A percentile compares a stretch with the other conserved stretches of the same genome.
These are phyloP conservation scores for Oryctes rhinoceros DNA, from an alignment of 1,140 invertebrate species.

Conservation along the genomic window DNA sequence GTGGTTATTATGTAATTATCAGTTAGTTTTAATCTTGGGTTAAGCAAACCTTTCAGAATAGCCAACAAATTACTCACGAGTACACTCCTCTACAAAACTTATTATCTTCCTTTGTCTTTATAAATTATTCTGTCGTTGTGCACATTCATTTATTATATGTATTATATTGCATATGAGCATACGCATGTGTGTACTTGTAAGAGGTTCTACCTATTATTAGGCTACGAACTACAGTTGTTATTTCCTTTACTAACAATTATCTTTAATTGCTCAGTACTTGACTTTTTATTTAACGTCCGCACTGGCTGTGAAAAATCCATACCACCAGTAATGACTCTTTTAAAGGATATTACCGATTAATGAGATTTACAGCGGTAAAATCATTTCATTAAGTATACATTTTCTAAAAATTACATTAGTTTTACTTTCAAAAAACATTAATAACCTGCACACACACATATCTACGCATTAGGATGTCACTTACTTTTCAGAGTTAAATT, in stretches of 20 bases:
- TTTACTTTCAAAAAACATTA: no score
- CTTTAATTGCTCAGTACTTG: conserved; percentile 32
- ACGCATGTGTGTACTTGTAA: background rate
- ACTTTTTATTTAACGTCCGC: conserved; percentile 25
- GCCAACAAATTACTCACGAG: conserved; percentile 49
- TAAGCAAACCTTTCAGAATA: conserved; percentile 50
- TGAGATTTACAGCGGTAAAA: background rate
- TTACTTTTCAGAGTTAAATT: no score
- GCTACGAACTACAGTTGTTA: conserved; percentile 32
- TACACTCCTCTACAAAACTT: conserved; percentile 46
- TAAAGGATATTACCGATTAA: conserved; percentile 29
- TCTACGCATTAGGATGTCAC: no score
- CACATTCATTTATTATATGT: conserved; percentile 30
- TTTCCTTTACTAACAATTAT: conserved; percentile 39
- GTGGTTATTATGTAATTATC: conserved; percentile 63
- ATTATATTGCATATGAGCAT: conserved; percentile 2
- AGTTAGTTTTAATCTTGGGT: conserved; percentile 61
- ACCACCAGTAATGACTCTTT: conserved; percentile 32
- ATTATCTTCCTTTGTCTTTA: conserved; percentile 46
- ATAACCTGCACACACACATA: no score
- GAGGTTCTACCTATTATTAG: conserved; percentile 35
- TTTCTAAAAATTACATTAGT: background rate
- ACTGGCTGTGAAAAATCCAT: conserved; percentile 22
- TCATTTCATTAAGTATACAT: no score
- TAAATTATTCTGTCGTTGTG: conserved; percentile 41